phyloP scores from a whole-genome alignment of 2,888 invertebrate genomes.

The Luffia ferchaultella region DNA sequence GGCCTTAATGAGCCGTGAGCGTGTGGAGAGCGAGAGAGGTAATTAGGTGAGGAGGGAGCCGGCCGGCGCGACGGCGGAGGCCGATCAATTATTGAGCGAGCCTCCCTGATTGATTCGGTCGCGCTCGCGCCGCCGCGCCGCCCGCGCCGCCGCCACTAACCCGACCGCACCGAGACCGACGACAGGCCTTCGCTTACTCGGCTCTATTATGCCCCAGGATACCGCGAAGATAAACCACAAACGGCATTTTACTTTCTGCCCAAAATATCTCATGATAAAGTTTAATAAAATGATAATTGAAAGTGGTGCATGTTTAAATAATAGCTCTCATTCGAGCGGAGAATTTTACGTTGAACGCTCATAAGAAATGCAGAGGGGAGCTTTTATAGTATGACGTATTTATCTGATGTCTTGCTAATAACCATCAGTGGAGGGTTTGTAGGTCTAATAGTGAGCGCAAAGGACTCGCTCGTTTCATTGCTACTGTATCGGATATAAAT shows the following conservation, averaged over 20 bases:
- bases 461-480: no score
- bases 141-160: conserved; percentile 12
- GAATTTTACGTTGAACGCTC: no score
- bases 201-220: no score
- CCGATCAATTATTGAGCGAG: conserved; percentile 57
- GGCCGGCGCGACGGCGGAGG: conserved; percentile 23
- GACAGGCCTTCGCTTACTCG: background rate
- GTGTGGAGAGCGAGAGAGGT: conserved; percentile 51
- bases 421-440: conserved; percentile 45
- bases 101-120: conserved; percentile 51
- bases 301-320: no score
- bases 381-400: no score
- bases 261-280: no score
- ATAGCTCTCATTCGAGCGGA: no score
- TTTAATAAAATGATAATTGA: no score
- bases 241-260: no score
- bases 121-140: no score
- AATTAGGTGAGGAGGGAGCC: conserved; percentile 47
- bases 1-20: conserved; percentile 60
- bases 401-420: conserved; percentile 56
- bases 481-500: conserved; percentile 44
- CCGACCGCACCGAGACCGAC: background rate
- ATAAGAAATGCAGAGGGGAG: no score
- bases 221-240: no score
- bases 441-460: conserved; percentile 51